Evolutionary conservation across 2,888 invertebrate genomes (phyloP).

Genomic region (Incurvaria masculella): DNA sequence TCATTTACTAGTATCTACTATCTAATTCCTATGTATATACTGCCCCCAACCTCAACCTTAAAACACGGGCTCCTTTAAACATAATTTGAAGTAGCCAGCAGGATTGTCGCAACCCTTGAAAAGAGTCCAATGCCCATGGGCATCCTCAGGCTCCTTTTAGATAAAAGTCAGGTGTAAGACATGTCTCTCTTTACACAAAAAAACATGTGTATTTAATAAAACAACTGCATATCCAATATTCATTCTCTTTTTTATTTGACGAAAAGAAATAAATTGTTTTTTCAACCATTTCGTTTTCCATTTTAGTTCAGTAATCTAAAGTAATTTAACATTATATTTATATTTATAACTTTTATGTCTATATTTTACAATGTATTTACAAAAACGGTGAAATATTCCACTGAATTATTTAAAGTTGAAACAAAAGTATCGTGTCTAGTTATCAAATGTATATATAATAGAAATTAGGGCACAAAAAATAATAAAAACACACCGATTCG

Average conservation of each 20-base stretch:
- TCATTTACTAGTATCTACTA: too few species aligned
- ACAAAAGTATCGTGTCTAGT: too few species aligned
- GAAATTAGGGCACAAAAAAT: too few species aligned
- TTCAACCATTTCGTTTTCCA: constrained; percentile 48
- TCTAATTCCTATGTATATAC: too few species aligned
- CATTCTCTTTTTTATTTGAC: constrained; percentile 49
- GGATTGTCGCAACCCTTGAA: constrained; percentile 4
- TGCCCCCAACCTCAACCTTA: background rate
- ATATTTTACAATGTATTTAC: constrained; percentile 55
- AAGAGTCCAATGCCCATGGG: too few species aligned
- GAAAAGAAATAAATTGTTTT: constrained; percentile 53
- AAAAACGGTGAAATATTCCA: constrained; percentile 34
- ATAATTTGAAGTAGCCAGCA: constrained; percentile 1
- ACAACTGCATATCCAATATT: constrained; percentile 32
- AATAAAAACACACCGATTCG: background rate
- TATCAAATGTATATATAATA: too few species aligned
- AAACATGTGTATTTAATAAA: too few species aligned
- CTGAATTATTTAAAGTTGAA: too few species aligned
- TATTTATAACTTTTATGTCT: constrained; percentile 45
- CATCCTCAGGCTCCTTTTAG: too few species aligned
- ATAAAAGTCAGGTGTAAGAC: too few species aligned
- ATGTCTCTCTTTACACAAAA: constrained; percentile 21
- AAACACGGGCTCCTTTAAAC: background rate
- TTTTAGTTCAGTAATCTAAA: constrained; percentile 51
- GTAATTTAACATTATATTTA: constrained; percentile 47